Base-by-base conservation (phyloP, 2,888 invertebrate species). In the Phyto melanocephala region DNA sequence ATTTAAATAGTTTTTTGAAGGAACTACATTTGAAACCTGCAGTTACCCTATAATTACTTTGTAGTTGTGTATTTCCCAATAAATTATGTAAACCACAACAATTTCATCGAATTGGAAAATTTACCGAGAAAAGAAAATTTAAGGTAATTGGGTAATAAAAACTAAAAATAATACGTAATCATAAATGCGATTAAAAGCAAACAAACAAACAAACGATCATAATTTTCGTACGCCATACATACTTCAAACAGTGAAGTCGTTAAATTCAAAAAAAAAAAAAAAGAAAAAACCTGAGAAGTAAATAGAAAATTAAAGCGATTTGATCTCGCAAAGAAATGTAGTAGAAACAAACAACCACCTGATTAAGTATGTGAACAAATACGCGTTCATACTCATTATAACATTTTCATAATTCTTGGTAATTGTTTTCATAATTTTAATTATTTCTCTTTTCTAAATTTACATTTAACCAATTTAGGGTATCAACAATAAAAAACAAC, bases 81-180 rank as follows among this genome's bases (percentile, higher is more conserved):
- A 78, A 68, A 78, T 74, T 63, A 78, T 70, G 83, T 84, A 80
- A 86, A 85, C 62, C 77, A 42, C 45, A 79, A 75, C 56, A 52
- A 58, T 75, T 80, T 65, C 75, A 70, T 42, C 50, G 71, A 60
- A 77, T 67, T 81, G 22, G 85, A 84, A 83, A 54, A 81, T 84
- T 88, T 89, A 88, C 88, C 83, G 86, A 84, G 87, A 89, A 89
- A 87, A 52, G 54, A 56, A 76, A 89, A 88, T 88, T 89, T 88
- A 86, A 86, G 88, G 88, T 89, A 88, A 89, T 89, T 88, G 87
- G 87, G 89, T 87, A 88, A 88, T 89, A 88, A 89, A 89, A 89
- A 87, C 15, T 6, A 58, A 17, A 37, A 17, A 35, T 35, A 88
- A 67, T 52, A 37, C n/a, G 40, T 37, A 56, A 68, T 47, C 58